phyloP scores from a whole-genome alignment of 2,797 vertebrate genomes.

The Chaenodraco wilsoni region DNA sequence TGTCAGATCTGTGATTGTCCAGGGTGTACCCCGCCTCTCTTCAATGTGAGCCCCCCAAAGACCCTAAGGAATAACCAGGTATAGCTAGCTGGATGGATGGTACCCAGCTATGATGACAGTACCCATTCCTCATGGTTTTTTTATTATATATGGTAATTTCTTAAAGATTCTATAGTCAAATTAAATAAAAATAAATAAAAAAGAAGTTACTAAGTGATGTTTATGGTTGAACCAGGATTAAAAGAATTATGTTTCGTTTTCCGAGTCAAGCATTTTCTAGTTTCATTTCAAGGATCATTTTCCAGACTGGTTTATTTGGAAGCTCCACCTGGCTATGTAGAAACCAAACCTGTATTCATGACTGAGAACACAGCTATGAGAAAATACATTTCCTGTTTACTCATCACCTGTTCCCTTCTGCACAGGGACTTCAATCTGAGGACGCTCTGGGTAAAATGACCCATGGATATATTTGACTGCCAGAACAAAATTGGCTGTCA shows the following conservation, averaged over 20 bases:
- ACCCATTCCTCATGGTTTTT: too few species aligned
- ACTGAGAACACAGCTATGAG: slow-evolving; percentile 2
- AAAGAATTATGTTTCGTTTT: background rate
- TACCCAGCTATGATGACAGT: too few species aligned
- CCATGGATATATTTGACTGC: slow-evolving; percentile 36
- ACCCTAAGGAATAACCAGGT: too few species aligned
- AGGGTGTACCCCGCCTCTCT: too few species aligned
- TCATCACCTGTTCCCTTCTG: background rate
- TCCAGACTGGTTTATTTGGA: slow-evolving; percentile 10
- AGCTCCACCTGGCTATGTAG: background rate
- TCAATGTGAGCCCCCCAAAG: too few species aligned
- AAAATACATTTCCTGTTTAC: slow-evolving; percentile 26
- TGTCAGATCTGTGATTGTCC: too few species aligned
- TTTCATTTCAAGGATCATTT: slow-evolving; percentile 8
- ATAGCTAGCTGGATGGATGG: too few species aligned
- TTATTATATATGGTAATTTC: too few species aligned
- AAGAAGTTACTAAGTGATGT: too few species aligned
- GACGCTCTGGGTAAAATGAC: slow-evolving; percentile 48
- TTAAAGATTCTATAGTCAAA: too few species aligned
- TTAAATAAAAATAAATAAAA: too few species aligned
- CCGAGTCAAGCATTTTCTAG: background rate
- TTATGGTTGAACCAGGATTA: too few species aligned
- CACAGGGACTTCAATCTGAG: slow-evolving; percentile 23
- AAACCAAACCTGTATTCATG: slow-evolving; percentile 9
- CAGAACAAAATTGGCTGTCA: slow-evolving; percentile 36